Percentiles rank a stretch among this genome's conserved stretches.
Evolutionary conservation across 2,797 vertebrate genomes (phyloP).

Genomic region (Apogon hyalosoma): DNA sequence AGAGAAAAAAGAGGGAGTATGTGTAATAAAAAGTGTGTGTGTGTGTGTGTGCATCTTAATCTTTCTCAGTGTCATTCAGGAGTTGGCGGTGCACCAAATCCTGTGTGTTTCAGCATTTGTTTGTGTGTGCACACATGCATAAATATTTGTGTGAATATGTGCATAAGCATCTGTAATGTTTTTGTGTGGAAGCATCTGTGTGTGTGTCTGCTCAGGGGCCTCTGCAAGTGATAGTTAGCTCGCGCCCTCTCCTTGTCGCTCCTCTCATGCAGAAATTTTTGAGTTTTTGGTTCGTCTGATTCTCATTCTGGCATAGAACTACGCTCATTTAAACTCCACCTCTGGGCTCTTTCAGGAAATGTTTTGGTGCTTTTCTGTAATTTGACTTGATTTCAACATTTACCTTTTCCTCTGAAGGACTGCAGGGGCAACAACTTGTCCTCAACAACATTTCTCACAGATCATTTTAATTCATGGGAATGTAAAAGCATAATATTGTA

Average conservation of each 20-base stretch:
- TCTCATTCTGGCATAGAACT: conserved; percentile 28
- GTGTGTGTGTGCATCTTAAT: conserved; percentile 30
- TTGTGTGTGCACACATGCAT: conserved; percentile 8
- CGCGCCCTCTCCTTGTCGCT: conserved; percentile 50
- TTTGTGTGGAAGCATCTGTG: conserved; percentile 7
- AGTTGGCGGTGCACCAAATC: conserved; percentile 59
- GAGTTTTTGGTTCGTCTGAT: conserved; percentile 36
- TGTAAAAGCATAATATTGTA: background rate
- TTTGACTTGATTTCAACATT: conserved; percentile 27
- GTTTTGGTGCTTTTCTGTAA: conserved; percentile 22
- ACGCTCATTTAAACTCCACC: conserved; percentile 44
- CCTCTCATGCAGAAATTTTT: conserved; percentile 54
- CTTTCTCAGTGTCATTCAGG: conserved; percentile 28
- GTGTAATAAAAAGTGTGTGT: conserved; percentile 38
- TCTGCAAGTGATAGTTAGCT: conserved; percentile 51
- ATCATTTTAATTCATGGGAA: conserved; percentile 41
- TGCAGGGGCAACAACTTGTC: conserved; percentile 11
- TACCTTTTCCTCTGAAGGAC: conserved; percentile 7
- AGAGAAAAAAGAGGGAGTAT: conserved; percentile 22
- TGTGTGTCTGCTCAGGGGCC: conserved; percentile 2
- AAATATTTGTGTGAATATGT: conserved; percentile 9
- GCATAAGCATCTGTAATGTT: conserved; percentile 43
- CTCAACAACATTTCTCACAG: conserved; percentile 32
- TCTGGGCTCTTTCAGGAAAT: conserved; percentile 23
- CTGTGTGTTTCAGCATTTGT: conserved; percentile 26